Evolutionary conservation across 1,140 invertebrate genomes (phyloP), one percentile per base, ranked within the genome.

Genomic region (Aradophagus sp.): DNA sequence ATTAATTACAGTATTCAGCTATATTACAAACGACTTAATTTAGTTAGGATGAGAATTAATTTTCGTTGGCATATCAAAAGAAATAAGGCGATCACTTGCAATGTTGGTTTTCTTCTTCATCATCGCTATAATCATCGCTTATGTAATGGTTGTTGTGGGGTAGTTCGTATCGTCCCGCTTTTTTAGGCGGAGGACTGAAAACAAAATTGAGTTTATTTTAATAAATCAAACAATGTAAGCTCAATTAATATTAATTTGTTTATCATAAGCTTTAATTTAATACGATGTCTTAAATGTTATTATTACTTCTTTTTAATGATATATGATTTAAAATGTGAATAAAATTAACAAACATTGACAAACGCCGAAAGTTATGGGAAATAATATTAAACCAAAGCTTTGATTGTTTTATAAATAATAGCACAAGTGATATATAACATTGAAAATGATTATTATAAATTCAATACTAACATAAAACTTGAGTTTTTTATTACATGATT

Each of bases 141-240:
- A 82, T 65, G 62, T 85, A 84, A 27, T 80, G 79, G 70, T 78
- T 80, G 50, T 62, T 76, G 32, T 73, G 71, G 29, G 84, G 61
- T 56, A 84, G 76, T 42, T 86, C 86, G 52, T 80, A 87, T 26
- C 86, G 83, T 12, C 87, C 86, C 27, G 84, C 77, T 76, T 87
- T 87, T 52, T 83, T 85, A 50, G 87, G 87, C 58, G 87, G 87
- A 61, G 86, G 86, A 76, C 87, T 87, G 80, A 10, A 61, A 47
- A 19, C 0, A 26, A 56, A 26, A 55, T 20, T 16, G 2, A 50
- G 36, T 50, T 1, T 20, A 36, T 29, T 35, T 45, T 29, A 14
- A 23, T 39, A 5, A 23, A 23, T n/a, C n/a, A n/a, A n/a, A n/a
- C n/a, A n/a, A n/a, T n/a, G n/a, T n/a, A n/a, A n/a, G n/a, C n/a